These are phyloP conservation scores for Apomyelois bistriatella DNA, from an alignment of 2,888 invertebrate genomes.

Conservation along the genomic window DNA sequence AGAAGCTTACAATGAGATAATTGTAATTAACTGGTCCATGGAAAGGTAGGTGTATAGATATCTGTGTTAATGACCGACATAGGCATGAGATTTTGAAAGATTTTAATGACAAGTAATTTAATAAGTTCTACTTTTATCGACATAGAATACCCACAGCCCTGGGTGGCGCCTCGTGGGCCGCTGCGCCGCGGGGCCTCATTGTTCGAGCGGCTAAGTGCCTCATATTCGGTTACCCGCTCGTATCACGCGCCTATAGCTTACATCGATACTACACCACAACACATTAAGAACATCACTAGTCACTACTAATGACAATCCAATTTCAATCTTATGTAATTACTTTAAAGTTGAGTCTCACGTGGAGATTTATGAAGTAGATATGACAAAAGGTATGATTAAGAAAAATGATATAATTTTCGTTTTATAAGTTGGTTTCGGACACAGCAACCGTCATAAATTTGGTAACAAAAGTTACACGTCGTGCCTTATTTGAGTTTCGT, in stretches of 20 bases:
- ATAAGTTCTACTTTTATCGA: slow-evolving; percentile 22
- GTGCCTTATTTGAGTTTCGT: slow-evolving; percentile 65
- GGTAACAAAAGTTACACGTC: slow-evolving; percentile 65
- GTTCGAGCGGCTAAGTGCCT: slow-evolving; percentile 72
- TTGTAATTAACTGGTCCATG: too few relatives aligned
- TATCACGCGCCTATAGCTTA: slow-evolving; percentile 61
- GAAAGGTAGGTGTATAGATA: too few relatives aligned
- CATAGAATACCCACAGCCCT: slow-evolving; percentile 34
- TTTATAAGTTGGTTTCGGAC: slow-evolving; percentile 72
- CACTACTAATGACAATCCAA: slow-evolving; percentile 16
- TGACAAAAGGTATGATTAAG: slow-evolving; percentile 17
- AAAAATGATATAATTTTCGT: slow-evolving; percentile 66
- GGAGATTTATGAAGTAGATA: slow-evolving; percentile 22
- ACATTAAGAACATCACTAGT: slow-evolving; percentile 39
- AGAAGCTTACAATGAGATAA: too few relatives aligned
- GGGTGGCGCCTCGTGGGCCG: slow-evolving; percentile 64
- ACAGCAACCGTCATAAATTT: slow-evolving; percentile 68
- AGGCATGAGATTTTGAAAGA: too few relatives aligned
- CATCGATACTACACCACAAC: slow-evolving; percentile 54
- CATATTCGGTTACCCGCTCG: slow-evolving; percentile 74
- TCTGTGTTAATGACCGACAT: too few relatives aligned
- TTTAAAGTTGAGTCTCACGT: slow-evolving; percentile 29
- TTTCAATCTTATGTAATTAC: slow-evolving; percentile 18
- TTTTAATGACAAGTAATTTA: too few relatives aligned
- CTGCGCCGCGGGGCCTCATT: slow-evolving; percentile 67